Evolutionary conservation across 2,888 invertebrate species (phyloP), one percentile per base, ranked within the genome.

Genomic region (Hydroisotoma schaefferi): DNA sequence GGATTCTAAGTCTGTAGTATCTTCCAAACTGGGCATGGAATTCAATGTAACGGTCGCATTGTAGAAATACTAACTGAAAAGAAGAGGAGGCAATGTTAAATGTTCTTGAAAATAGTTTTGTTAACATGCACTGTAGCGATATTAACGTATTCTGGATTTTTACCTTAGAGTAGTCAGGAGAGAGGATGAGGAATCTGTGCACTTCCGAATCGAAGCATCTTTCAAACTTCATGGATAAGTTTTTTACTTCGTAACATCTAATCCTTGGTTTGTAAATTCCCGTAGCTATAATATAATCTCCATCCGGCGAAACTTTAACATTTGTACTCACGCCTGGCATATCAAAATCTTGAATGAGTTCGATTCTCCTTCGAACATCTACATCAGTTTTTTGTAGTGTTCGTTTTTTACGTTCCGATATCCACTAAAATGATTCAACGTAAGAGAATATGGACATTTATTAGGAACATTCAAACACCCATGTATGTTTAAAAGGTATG

Each of bases 311-410:
- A 67, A 92, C 83, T 74, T 85, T 82, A 25, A 99, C 82, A 54
- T 85, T 85, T 20, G 87, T 88, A 75, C 94, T 94, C 0, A 98
- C 84, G 51, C 87, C 92, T 26, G 99, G 98, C 99, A 99, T 99
- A 73, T 95, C 93, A 82, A 99, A 99, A 76, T 99, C 99, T 79
- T 99, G 99, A 69, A 99, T 91, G 43, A 99, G 84, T 78, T 98
- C 93, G 73, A 99, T 93, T 75, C 94, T 83, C 71, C 89, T 83
- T 70, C 94, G 82, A 49, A 97, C 82, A 76, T 94, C 95, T 38
- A 88, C 86, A 85, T 94, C 88, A 78, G 91, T 91, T 77, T 91
- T 90, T 54, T 90, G 80, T 64, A 94, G 79, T 6, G 85, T 84
- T 70, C 91, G 82, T 74, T 87, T 84, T 77, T 91, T 90, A 72